Conservation (phyloP, 2,113 vertebrate genomes). For the Notiomystis cincta region DNA sequence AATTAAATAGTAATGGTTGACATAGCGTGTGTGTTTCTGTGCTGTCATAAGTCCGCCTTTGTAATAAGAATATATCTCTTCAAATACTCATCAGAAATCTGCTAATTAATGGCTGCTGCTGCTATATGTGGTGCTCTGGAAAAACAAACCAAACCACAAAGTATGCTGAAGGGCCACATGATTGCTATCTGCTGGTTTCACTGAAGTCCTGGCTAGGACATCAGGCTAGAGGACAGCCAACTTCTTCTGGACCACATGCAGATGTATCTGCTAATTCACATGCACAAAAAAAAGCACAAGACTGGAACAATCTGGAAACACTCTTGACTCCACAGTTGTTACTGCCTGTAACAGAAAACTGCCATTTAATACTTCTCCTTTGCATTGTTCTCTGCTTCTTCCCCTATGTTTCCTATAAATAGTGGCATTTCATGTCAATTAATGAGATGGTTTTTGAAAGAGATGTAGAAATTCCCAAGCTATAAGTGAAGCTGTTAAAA, state of each 20-base stretch:
- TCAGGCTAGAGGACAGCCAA: not conserved
- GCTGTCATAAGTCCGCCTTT: not conserved
- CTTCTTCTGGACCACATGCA: not conserved
- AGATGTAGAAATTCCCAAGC: not conserved
- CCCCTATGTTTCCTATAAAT: not conserved
- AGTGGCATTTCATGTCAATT: not conserved
- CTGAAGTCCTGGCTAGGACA: not conserved
- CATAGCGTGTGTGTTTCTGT: not conserved
- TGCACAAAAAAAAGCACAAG: not conserved
- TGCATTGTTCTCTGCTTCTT: not conserved
- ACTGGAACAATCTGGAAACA: not conserved
- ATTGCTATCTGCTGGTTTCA: not conserved
- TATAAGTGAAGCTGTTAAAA: not conserved
- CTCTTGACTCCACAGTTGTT: not conserved
- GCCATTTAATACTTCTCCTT: not conserved
- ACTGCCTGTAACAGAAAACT: not conserved
- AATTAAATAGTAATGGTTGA: not conserved
- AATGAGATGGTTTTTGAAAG: not conserved
- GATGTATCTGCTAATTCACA: not conserved
- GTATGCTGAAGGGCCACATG: not conserved
- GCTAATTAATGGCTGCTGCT: not conserved
- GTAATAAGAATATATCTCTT: not conserved
- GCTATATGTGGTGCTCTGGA: not conserved
- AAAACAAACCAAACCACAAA: not conserved
- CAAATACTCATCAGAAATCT: not conserved